A percentile compares a stretch with the other conserved stretches of the same genome.
These are phyloP conservation scores for Calycopis cecrops DNA, from an alignment of 1,140 invertebrate species.

Conservation along the genomic window DNA sequence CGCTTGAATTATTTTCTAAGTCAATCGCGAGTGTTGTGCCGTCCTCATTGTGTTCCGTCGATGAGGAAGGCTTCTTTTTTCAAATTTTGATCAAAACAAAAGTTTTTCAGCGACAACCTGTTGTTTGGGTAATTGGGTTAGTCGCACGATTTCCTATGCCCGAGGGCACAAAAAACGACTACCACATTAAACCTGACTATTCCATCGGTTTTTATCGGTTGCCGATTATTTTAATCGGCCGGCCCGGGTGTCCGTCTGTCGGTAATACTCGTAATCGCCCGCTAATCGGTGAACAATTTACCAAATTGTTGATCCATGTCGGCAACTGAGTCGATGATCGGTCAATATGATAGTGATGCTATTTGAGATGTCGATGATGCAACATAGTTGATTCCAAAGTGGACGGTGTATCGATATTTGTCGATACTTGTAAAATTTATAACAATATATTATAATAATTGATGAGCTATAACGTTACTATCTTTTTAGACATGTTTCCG, in stretches of 20 bases:
- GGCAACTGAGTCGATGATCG: conserved; percentile 52
- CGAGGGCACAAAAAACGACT: conserved; percentile 41
- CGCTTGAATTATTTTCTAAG: too few relatives aligned
- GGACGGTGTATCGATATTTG: too few relatives aligned
- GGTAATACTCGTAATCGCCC: conserved; percentile 69
- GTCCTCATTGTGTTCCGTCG: too few relatives aligned
- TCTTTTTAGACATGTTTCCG: too few relatives aligned
- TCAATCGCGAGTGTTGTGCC: too few relatives aligned
- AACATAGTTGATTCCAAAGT: not conserved
- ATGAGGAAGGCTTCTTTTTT: not conserved
- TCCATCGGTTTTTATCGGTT: conserved; percentile 65
- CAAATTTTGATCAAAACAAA: not conserved
- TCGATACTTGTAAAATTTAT: too few relatives aligned
- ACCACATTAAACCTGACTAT: conserved; percentile 45
- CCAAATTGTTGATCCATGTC: conserved; percentile 70
- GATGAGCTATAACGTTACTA: too few relatives aligned
- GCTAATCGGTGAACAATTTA: conserved; percentile 71
- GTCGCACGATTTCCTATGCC: conserved; percentile 21
- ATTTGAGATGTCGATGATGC: conserved; percentile 38
- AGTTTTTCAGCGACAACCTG: conserved; percentile 5
- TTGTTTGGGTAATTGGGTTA: conserved; percentile 18
- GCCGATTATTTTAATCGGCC: conserved; percentile 69
- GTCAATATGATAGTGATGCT: conserved; percentile 46
- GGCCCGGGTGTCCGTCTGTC: conserved; percentile 64
- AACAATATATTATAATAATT: too few relatives aligned